phyloP scores from a whole-genome alignment of 2,888 invertebrate genomes.

The Eudemis profundana region DNA sequence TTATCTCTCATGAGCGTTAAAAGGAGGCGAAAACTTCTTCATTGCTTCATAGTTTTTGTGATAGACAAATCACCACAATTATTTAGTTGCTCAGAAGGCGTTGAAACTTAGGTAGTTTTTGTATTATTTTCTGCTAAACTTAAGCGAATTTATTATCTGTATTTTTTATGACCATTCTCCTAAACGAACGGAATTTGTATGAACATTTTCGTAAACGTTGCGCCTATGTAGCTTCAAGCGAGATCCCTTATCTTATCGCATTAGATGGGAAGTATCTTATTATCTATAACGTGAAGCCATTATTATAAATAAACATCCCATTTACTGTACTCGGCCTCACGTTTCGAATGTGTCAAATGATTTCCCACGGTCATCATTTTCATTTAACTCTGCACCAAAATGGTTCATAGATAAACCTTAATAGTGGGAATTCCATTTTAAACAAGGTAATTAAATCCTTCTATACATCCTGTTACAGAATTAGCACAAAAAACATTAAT shows the following conservation, averaged over 20 bases:
- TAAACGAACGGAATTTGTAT: no score
- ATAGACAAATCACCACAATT: no score
- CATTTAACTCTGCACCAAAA: constrained; percentile 10
- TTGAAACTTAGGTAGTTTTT: no score
- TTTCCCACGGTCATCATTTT: constrained; percentile 37
- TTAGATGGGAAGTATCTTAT: constrained; percentile 32
- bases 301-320: constrained; percentile 35
- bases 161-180: no score
- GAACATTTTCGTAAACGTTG: no score
- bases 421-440: neutral
- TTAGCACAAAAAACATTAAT: neutral
- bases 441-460: neutral
- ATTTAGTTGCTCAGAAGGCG: no score
- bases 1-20: no score
- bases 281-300: constrained; percentile 23
- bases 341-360: constrained; percentile 20
- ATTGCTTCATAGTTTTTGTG: no score
- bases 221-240: neutral
- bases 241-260: constrained; percentile 27
- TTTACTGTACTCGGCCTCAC: constrained; percentile 15
- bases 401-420: constrained; percentile 6
- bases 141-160: no score
- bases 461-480: neutral
- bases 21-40: no score
- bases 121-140: no score